Evolutionary conservation across 2,888 invertebrate genomes (phyloP), one percentile per base, ranked within the genome.

Genomic region (Hypsopygia costalis): DNA sequence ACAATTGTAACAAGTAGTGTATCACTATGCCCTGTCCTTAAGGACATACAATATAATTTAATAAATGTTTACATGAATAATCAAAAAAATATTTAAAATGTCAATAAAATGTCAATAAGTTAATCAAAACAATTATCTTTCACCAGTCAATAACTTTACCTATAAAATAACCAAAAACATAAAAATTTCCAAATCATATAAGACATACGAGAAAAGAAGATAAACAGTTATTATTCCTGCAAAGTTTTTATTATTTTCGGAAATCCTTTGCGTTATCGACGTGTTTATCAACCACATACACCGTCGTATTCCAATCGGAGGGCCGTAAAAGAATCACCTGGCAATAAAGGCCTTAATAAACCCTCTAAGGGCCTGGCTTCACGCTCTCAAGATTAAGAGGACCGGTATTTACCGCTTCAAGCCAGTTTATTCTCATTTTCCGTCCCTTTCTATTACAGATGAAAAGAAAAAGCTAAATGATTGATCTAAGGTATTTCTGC

Each of bases 291-390:
- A 11, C 1, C 5, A 12, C 21, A 21, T 25, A 12, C 12, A 30
- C 29, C 29, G 16, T 20, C n/a, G 22, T 35, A 35, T 25, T 25
- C 31, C 11, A 11, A 37, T 37, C 16, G 33, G 25, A 21, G 12
- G 11, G 33, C 38, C 31, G 44, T 50, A 46, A 46, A 49, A 40
- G 49, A 46, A 47, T 47, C 44, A 51, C 49, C 46, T 44, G 46
- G 37, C 44, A 47, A 44, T 43, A 47, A 41, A 41, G 25, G 22
- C 43, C 28, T 42, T 50, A 42, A 47, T 52, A 49, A 47, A 45
- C 38, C 33, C 41, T 33, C 36, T 8, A 20, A 36, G 35, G 40
- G 27, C 39, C 31, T 4, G 34, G 29, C 38, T 42, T 43, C 32
- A 40, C 34, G 36, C 31, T 12, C 40, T 29, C 36, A 12, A 47